These are phyloP conservation scores for Malacosoma neustria DNA, from an alignment of 2,888 invertebrate species.

Conservation along the genomic window DNA sequence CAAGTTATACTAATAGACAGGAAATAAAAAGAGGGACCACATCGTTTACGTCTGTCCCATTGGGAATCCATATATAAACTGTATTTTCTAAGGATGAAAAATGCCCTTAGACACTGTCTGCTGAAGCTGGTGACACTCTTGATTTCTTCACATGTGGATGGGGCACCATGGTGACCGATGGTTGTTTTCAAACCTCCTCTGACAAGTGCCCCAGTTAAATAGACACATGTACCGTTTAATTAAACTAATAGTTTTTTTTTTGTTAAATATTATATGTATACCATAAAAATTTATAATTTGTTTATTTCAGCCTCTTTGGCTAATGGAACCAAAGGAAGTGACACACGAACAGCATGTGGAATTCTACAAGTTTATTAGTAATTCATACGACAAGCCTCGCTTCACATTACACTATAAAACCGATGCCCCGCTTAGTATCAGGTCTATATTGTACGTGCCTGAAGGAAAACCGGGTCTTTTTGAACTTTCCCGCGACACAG, in stretches of 20 bases:
- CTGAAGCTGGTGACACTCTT: no score
- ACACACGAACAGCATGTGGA: slow-evolving; percentile 90
- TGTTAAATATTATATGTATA: not conserved
- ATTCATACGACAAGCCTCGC: slow-evolving; percentile 90
- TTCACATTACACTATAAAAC: slow-evolving; percentile 95
- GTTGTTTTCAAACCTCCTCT: no score
- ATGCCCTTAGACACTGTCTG: no score
- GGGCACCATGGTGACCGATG: no score
- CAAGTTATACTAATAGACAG: no score
- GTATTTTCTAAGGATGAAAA: no score
- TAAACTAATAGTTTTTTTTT: not conserved
- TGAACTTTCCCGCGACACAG: slow-evolving; percentile 90
- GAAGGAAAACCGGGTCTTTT: slow-evolving; percentile 94
- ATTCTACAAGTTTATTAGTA: slow-evolving; percentile 93
- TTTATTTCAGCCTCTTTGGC: slow-evolving; percentile 87
- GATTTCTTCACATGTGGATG: no score
- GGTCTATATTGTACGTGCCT: slow-evolving; percentile 94
- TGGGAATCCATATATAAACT: no score
- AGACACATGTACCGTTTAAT: no score
- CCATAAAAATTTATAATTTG: not conserved
- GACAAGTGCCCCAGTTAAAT: no score
- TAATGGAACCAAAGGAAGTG: slow-evolving; percentile 92
- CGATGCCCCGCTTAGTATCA: slow-evolving; percentile 93
- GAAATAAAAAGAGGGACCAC: no score
- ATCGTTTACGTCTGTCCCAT: no score